Base-by-base conservation (phyloP, 2,113 vertebrate species). In the Callopanchax toddi region DNA sequence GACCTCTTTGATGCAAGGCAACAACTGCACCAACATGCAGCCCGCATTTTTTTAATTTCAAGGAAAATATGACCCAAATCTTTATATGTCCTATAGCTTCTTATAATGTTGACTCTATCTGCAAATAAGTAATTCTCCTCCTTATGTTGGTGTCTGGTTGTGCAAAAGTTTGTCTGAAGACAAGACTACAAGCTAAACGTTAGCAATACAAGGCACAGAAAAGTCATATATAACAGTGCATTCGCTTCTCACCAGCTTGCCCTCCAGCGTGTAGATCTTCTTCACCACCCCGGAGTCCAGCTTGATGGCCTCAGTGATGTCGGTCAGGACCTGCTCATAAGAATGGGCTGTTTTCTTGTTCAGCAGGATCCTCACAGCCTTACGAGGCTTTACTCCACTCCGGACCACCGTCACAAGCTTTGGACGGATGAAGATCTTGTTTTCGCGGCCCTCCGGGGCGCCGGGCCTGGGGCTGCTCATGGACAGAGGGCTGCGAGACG, bases 331-430 rank as follows among this genome's bases (percentile, higher is more conserved):
- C 75, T 99, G 97, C 62, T 99, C 97, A 49, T 97, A 99, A 0
- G 96, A 99, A 64, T 99, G 97, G 1, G 97, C 97, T 0, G 97
- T 99, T 78, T 99, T 99, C 93, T 97, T 98, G 92, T 99, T 99
- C 25, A 99, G 95, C 65, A 99, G 94, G 84, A 99, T 95, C 65
- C 97, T 90, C 44, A 99, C 95, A 1, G 96, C 95, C 52, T 98
- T 99, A 23, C 97, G 92, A 0, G 97, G 97, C 78, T 96, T 99
- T 89, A 99, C 95, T 8, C 97, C 97, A 0, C 96, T 97, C 62
- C 97, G 91, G 80, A 99, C 95, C 83, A 99, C 93, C 1, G 96
- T 99, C 89, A 98, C 96, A 59, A 99, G 93, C 88, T 98, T 99
- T 37, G 97, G 97, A 29, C 96, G 93, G 65, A 99, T 96, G 92